These are phyloP conservation scores for Mylabris sibirica DNA, from an alignment of 2,888 invertebrate species.

Conservation along the genomic window DNA sequence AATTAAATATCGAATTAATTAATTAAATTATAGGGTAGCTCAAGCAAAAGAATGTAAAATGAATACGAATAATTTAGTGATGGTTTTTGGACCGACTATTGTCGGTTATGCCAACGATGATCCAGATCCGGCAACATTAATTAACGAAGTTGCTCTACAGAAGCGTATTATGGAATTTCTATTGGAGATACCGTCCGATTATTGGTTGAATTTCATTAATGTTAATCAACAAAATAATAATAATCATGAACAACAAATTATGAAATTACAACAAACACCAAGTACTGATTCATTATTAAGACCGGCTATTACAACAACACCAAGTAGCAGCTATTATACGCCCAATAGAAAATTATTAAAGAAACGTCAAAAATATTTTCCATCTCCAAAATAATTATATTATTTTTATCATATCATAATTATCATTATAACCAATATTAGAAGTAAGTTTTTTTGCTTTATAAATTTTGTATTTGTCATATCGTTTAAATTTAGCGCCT, in stretches of 20 bases:
- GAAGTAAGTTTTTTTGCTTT: too few relatives aligned
- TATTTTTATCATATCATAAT: neutral
- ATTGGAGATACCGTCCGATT: constrained; percentile 74
- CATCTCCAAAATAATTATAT: constrained; percentile 21
- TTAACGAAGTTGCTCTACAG: constrained; percentile 67
- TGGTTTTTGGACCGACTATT: constrained; percentile 93
- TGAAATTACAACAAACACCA: constrained; percentile 56
- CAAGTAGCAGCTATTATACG: constrained; percentile 39
- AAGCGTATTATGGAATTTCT: constrained; percentile 66
- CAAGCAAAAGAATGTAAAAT: constrained; percentile 87
- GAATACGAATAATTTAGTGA: constrained; percentile 87
- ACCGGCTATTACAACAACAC: constrained; percentile 25
- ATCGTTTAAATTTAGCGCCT: too few relatives aligned
- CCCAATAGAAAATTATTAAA: constrained; percentile 31
- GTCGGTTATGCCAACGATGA: constrained; percentile 86
- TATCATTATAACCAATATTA: too few relatives aligned
- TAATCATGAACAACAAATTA: constrained; percentile 37
- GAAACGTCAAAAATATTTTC: constrained; percentile 26
- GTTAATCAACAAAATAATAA: constrained; percentile 46
- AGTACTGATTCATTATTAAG: constrained; percentile 58
- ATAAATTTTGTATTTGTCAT: too few relatives aligned
- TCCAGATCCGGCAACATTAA: constrained; percentile 75
- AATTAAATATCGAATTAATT: neutral
- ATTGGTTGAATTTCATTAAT: constrained; percentile 77
- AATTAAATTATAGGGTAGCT: constrained; percentile 71